phyloP scores from a whole-genome alignment of 1,140 invertebrate genomes.

The Drosophila erecta region DNA sequence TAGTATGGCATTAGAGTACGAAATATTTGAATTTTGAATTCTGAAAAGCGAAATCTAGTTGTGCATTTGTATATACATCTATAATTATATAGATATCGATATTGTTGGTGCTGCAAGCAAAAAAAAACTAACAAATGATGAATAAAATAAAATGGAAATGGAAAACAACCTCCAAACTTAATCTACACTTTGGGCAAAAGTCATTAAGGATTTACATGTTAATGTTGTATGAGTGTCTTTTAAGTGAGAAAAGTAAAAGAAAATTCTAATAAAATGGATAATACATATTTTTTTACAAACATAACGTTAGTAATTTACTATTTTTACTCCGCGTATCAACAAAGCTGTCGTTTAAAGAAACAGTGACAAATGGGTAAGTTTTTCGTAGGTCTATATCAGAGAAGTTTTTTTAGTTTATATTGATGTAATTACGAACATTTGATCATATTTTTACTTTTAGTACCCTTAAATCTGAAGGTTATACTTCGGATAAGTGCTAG shows the following conservation, averaged over 20 bases:
- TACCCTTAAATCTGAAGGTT: too few species aligned
- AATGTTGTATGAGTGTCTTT: slow-evolving; percentile 59
- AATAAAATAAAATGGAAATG: slow-evolving; percentile 42
- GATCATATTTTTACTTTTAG: too few species aligned
- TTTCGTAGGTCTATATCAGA: too few species aligned
- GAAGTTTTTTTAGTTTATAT: too few species aligned
- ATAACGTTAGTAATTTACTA: not conserved
- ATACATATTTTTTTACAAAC: slow-evolving; percentile 32
- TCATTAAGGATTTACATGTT: slow-evolving; percentile 54
- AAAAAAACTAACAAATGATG: slow-evolving; percentile 34
- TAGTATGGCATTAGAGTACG: slow-evolving; percentile 55
- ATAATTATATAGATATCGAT: slow-evolving; percentile 55
- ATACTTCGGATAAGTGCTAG: too few species aligned
- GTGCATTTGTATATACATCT: slow-evolving; percentile 78
- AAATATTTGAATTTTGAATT: slow-evolving; percentile 77
- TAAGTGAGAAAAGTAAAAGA: slow-evolving; percentile 34
- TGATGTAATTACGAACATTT: too few species aligned
- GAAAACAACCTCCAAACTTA: slow-evolving; percentile 20
- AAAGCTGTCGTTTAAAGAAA: not conserved
- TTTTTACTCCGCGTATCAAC: not conserved
- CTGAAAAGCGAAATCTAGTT: slow-evolving; percentile 73
- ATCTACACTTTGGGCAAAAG: slow-evolving; percentile 30
- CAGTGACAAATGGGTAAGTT: not conserved
- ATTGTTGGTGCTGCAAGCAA: slow-evolving; percentile 80
- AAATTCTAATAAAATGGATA: slow-evolving; percentile 21